Evolutionary conservation across 2,113 vertebrate species (phyloP).

Genomic region (Macroglossus sobrinus): DNA sequence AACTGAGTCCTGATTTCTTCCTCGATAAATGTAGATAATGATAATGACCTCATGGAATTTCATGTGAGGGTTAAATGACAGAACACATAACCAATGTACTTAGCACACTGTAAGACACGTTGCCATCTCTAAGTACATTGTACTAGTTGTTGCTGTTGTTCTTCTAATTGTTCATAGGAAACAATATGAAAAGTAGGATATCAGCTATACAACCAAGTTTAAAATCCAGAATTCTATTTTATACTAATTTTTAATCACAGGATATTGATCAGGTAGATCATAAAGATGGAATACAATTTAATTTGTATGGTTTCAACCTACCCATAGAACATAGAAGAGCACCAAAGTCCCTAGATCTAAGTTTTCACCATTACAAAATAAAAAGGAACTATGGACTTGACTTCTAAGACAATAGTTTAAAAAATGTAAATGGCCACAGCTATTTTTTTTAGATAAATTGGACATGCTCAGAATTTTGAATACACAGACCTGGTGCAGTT

Average conservation of each 20-base stretch:
- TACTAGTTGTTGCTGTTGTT: not conserved
- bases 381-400: not conserved
- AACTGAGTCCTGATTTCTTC: not conserved
- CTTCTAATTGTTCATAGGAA: not conserved
- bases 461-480: not conserved
- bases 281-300: not conserved
- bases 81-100: not conserved
- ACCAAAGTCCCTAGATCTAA: not conserved
- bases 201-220: not conserved
- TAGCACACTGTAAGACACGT: not conserved
- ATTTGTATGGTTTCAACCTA: not conserved
- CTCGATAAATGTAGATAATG: not conserved
- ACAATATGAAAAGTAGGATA: not conserved
- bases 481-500: not conserved
- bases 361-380: not conserved
- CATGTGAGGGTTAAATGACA: not conserved
- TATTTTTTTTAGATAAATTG: not conserved
- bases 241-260: not conserved
- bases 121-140: not conserved
- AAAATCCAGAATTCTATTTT: not conserved
- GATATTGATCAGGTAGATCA: not conserved
- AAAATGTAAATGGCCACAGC: not conserved
- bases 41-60: not conserved
- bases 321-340: not conserved
- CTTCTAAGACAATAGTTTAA: not conserved